These are phyloP conservation scores for Glaucidium brasilianum DNA, from an alignment of 2,113 vertebrate species.

Conservation along the genomic window DNA sequence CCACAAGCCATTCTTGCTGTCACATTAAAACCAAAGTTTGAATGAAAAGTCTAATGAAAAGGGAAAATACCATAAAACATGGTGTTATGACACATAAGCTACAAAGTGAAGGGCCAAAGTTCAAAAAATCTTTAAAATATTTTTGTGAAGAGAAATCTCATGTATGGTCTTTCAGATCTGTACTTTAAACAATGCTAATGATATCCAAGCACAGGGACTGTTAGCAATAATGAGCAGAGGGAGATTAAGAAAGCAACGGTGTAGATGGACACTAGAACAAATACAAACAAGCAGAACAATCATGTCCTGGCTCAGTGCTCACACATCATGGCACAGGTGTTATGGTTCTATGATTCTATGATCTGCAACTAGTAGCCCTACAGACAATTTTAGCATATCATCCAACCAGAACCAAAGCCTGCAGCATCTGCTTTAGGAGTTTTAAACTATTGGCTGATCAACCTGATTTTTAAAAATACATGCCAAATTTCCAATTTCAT, in stretches of 20 bases:
- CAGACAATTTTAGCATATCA: neutral
- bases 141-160: neutral
- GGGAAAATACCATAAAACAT: accelerated
- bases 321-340: accelerated
- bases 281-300: neutral
- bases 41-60: neutral
- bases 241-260: neutral
- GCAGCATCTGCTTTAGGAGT: neutral
- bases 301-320: neutral
- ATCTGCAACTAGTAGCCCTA: neutral
- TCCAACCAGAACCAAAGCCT: neutral
- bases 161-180: neutral
- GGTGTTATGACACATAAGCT: neutral
- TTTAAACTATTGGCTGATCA: neutral
- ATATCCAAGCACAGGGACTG: neutral
- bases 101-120: neutral
- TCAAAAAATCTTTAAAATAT: neutral
- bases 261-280: neutral
- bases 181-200: neutral
- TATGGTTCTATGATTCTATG: neutral
- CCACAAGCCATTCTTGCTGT: neutral
- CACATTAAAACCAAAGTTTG: neutral
- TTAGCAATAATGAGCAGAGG: neutral
- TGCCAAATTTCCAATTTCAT: neutral
- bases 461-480: neutral